Evolutionary conservation across 2,888 invertebrate genomes (phyloP), one percentile per base, ranked within the genome.

Genomic region (Amblyjoppa proteus): DNA sequence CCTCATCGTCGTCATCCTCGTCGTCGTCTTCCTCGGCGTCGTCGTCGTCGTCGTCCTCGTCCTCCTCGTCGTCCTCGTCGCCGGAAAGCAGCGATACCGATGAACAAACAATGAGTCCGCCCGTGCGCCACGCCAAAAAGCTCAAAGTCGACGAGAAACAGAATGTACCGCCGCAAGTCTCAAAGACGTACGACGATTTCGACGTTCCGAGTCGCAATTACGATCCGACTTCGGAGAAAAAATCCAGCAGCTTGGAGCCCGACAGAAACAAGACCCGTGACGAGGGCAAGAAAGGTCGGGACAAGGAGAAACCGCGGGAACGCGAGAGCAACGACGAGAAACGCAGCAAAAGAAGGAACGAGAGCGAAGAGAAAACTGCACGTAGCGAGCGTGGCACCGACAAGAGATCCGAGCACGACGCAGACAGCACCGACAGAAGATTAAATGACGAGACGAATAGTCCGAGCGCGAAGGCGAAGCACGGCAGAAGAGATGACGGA

Each of bases 181-280:
- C 77, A 45, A 84, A 70, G 53, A 87, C 64, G 13, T 85, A 77
- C 51, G 82, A 84, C 66, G 87, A 83, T 20, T 88, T 86, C 13
- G 84, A 81, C 49, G 85, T 84, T 41, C 81, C 83, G n/a, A 86
- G 79, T 56, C 74, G 84, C 20, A 78, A 81, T 77, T 82, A 87
- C 56, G 69, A 85, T 76, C 85, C 87, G 2, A 78, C 51, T 38
- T 11, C 61, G 2, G 69, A 80, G 31, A 80, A 87, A 38, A 85
- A 86, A 31, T 78, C 16, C 4, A 49, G 68, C 41, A 66, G 49
- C 28, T 58, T 38, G 64, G 56, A 56, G 49, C 4, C 4, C 38
- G 20, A 41, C 49, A 61, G 51, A n/a, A 20, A 9, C 58, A 80
- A 71, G 68, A 58, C 4, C 28, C 28, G 28, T 13, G 28, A 2